Conservation (phyloP, 2,113 vertebrate genomes). For the Maccullochella peelii region DNA sequence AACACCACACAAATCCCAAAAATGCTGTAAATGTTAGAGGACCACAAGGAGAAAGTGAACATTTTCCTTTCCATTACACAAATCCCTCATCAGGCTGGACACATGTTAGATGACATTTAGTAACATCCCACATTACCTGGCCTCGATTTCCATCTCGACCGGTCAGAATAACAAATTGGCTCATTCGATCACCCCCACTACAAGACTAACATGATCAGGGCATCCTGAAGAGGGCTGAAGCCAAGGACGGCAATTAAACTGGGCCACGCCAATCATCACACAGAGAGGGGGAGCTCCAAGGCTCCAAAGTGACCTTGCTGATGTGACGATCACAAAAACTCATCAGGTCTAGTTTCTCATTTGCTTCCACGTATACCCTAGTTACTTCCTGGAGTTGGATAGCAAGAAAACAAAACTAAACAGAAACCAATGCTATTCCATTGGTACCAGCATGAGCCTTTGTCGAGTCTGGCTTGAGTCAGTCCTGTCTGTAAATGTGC, state of each 20-base stretch:
- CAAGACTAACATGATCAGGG: neutral
- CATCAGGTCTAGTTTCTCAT: neutral
- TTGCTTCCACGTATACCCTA: neutral
- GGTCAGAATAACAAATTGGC: neutral
- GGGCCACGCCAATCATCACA: too few relatives aligned
- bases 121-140: neutral
- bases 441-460: neutral
- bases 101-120: neutral
- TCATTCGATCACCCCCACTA: neutral
- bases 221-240: neutral
- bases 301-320: too few relatives aligned
- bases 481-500: neutral
- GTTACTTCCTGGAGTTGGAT: neutral
- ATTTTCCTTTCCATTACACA: neutral
- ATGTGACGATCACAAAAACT: neutral
- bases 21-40: neutral
- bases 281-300: too few relatives aligned
- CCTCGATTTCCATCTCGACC: neutral
- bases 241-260: constrained; percentile 17
- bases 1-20: neutral
- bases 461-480: neutral
- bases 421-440: neutral
- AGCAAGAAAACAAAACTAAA: neutral
- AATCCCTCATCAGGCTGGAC: neutral
- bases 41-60: neutral